Evolutionary conservation across 2,888 invertebrate genomes (phyloP), one percentile per base, ranked within the genome.

Genomic region (Galerucella nymphaeae): DNA sequence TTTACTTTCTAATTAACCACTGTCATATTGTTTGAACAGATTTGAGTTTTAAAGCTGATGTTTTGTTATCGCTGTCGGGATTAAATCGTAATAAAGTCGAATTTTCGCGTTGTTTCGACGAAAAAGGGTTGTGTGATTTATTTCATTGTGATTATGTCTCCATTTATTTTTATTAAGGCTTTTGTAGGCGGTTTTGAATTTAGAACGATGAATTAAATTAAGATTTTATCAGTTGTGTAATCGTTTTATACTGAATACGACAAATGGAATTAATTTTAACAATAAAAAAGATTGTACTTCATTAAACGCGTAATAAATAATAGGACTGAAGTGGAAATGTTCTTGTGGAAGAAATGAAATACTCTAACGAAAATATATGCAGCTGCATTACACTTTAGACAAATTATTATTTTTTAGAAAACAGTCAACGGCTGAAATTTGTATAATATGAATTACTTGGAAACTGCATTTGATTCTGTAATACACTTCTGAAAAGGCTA

Each of bases 21-120:
- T 80, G 81, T 82, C 81, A 75, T 76, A 80, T 82, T 80, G 80
- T 80, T 78, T 79, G 79, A 79, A 76, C 78, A 79, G 78, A 78
- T 79, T 79, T 75, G 58, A 74, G 69, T 74, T 76, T 53, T 74
- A 75, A 75, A 76, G 76, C 75, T 61, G 75, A 73, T 77, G 75
- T 75, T 70, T 65, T 66, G 75, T 70, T 76, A 77, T 76, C 75
- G 65, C 58, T 30, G 67, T 62, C 30, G 50, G 72, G 66, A 71
- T 73, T 75, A 76, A 72, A 66, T 70, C 63, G 73, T 75, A 75
- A 75, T 76, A 75, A 73, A 75, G 73, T 71, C 70, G 61, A 64
- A 59, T 68, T 62, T 75, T 73, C 16, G 66, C 61, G 55, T 61
- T 64, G 38, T 70, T 67, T 63, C 30, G 38, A 72, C 18, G 45